These are phyloP conservation scores for Metallyticus violacea DNA, from an alignment of 2,888 invertebrate species.

Conservation along the genomic window DNA sequence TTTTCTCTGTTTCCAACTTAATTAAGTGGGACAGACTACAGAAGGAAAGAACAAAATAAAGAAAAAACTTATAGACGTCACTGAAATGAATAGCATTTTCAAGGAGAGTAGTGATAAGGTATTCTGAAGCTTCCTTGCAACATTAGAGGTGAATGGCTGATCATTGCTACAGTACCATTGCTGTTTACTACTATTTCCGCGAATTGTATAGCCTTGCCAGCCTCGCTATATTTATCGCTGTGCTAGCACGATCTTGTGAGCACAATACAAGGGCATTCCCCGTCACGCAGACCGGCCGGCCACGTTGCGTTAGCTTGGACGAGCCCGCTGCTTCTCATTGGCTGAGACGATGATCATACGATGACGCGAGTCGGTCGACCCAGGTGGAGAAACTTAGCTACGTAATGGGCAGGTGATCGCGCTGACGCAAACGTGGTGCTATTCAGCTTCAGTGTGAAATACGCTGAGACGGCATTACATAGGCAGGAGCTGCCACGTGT, in stretches of 20 bases:
- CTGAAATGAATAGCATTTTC: too few relatives aligned
- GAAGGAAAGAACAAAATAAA: too few relatives aligned
- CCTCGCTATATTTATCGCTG: neutral
- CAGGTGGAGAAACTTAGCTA: neutral
- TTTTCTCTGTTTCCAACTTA: too few relatives aligned
- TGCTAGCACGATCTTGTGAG: too few relatives aligned
- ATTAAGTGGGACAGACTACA: too few relatives aligned
- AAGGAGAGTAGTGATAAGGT: too few relatives aligned
- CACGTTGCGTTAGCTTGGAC: neutral
- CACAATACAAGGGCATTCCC: neutral
- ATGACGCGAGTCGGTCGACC: slow-evolving; percentile 11
- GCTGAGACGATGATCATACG: slow-evolving; percentile 22
- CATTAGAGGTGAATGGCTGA: neutral
- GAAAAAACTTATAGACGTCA: too few relatives aligned
- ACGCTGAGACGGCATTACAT: neutral
- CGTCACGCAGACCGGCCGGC: too few relatives aligned
- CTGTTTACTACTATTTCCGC: neutral
- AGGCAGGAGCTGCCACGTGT: neutral
- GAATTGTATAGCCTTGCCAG: neutral
- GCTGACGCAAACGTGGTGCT: neutral
- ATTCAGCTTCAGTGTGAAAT: neutral
- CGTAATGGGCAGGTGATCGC: neutral
- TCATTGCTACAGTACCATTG: neutral
- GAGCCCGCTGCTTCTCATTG: slow-evolving; percentile 12
- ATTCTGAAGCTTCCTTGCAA: too few relatives aligned